A percentile compares a stretch with the other conserved stretches of the same genome.
phyloP scores from a whole-genome alignment of 2,888 invertebrate species.

The Griposia aprilina region DNA sequence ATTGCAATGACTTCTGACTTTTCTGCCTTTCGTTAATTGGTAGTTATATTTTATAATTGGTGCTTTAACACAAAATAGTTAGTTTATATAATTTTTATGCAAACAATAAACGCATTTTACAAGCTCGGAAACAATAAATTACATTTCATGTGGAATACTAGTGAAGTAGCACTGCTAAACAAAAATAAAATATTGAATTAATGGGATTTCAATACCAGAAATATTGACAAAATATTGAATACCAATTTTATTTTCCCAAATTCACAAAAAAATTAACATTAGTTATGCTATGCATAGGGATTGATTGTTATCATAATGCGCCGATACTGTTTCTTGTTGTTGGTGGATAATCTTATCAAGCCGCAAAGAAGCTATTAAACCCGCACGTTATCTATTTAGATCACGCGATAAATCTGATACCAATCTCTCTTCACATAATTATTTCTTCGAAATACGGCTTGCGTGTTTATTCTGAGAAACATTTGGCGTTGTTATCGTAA shows the following conservation, averaged over 20 bases:
- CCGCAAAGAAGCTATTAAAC: neutral
- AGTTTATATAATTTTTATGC: neutral
- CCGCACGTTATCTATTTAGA: constrained; percentile 6
- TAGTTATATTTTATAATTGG: neutral
- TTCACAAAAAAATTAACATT: neutral
- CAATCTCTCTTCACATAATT: constrained; percentile 7
- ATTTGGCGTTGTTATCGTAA: constrained; percentile 5
- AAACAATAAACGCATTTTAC: neutral
- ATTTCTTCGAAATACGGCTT: constrained; percentile 12
- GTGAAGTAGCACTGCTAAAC: neutral
- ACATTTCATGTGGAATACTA: neutral
- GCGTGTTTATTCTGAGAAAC: neutral
- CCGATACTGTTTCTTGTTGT: neutral
- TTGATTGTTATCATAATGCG: neutral
- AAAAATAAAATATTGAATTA: neutral
- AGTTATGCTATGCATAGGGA: neutral
- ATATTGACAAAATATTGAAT: neutral
- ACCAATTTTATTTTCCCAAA: no score
- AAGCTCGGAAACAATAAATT: neutral
- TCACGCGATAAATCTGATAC: constrained; percentile 22
- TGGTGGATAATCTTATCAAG: constrained; percentile 17
- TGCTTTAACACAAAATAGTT: neutral
- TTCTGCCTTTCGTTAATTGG: neutral
- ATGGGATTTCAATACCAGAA: neutral
- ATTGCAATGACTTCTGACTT: neutral